Conservation (phyloP, 2,888 invertebrate genomes). For the Beris morrisii region DNA sequence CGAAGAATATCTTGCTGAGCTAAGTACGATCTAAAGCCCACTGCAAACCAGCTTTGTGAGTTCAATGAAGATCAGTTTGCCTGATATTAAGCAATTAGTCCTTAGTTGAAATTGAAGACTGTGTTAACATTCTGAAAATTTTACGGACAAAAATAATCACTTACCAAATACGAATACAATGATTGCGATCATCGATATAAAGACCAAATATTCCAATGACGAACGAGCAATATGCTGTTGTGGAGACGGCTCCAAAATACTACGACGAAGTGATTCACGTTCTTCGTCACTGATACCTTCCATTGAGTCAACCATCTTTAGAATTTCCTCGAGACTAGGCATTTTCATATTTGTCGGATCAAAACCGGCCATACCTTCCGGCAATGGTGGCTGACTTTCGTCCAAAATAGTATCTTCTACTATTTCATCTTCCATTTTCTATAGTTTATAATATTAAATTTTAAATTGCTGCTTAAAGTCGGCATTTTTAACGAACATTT, state of each 20-base stretch:
- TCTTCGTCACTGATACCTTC: conserved; percentile 64
- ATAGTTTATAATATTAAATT: background rate
- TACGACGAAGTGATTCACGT: conserved; percentile 61
- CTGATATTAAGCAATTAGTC: too few relatives aligned
- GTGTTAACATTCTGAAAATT: too few relatives aligned
- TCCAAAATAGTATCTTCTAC: conserved; percentile 10
- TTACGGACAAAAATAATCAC: background rate
- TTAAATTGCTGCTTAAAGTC: too few relatives aligned
- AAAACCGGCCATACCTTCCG: conserved; percentile 14
- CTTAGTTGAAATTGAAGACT: too few relatives aligned
- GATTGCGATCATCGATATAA: conserved; percentile 26
- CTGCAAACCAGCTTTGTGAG: too few relatives aligned
- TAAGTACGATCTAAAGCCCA: too few relatives aligned
- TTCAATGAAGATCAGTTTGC: too few relatives aligned
- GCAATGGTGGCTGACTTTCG: background rate
- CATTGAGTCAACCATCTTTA: conserved; percentile 62
- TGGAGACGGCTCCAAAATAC: conserved; percentile 54
- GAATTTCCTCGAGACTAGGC: conserved; percentile 61
- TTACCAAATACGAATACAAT: conserved; percentile 28
- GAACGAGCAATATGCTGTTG: background rate
- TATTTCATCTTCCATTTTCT: conserved; percentile 16
- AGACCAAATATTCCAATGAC: conserved; percentile 19
- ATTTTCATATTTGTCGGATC: conserved; percentile 50
- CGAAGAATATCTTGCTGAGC: too few relatives aligned
- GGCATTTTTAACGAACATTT: too few relatives aligned